These are phyloP conservation scores for Leptopilina myrica DNA, from an alignment of 2,888 invertebrate species.

Conservation along the genomic window DNA sequence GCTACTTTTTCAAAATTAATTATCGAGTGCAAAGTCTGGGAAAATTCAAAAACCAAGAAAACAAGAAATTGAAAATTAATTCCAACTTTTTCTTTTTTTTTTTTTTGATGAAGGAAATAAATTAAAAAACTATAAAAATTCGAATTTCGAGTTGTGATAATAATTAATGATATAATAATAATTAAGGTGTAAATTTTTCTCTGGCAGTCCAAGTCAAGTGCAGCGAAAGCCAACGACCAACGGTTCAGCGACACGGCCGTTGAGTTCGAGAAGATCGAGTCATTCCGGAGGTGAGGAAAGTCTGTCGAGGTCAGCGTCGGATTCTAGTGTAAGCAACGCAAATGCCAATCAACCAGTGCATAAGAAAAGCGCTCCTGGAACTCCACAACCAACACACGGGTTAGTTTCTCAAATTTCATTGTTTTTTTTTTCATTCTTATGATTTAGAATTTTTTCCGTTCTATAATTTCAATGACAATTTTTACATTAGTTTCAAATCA, in stretches of 20 bases:
- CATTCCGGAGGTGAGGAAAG: constrained; percentile 87
- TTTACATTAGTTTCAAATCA: no score
- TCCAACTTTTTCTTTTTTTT: no score
- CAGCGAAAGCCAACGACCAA: constrained; percentile 74
- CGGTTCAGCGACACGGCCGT: constrained; percentile 73
- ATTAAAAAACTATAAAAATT: no score
- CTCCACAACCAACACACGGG: constrained; percentile 83
- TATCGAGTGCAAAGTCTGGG: no score
- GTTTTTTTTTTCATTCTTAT: constrained; percentile 18
- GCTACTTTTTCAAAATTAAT: no score
- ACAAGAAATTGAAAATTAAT: no score
- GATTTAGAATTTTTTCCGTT: no score
- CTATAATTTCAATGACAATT: no score
- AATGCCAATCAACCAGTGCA: constrained; percentile 78
- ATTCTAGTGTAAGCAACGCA: constrained; percentile 89
- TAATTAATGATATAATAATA: no score
- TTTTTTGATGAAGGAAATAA: no score
- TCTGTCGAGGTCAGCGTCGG: constrained; percentile 93
- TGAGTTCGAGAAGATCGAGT: constrained; percentile 75
- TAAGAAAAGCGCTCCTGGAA: constrained; percentile 82
- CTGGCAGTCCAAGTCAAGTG: constrained; percentile 75
- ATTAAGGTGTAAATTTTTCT: constrained; percentile 47
- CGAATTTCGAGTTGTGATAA: no score
- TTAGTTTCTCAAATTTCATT: constrained; percentile 69
- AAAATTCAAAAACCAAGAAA: neutral